Base-by-base conservation (phyloP, 2,888 invertebrate species). In the Agrotis segetum region DNA sequence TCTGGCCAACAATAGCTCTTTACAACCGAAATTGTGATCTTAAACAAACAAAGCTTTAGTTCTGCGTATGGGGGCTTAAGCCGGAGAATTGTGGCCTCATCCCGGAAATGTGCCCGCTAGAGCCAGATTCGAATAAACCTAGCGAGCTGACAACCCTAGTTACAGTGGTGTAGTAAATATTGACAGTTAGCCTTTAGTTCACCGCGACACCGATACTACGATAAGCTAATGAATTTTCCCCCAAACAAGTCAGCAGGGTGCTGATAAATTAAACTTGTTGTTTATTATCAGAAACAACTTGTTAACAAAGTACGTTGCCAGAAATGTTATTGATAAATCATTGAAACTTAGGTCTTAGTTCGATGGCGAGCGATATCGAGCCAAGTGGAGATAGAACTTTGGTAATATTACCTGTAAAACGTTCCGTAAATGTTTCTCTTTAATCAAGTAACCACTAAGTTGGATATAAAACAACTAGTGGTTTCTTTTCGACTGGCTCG, bases 151-250 rank as follows among this genome's bases (percentile, higher is more conserved):
- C 77, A 82, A n/a, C 81, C 81, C 71, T 82, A 77, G 67, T 71
- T 40, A 71, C 84, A 71, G 58, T 53, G 29, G 58, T 53, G 74
- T 85, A 85, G 87, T 88, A 87, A 92, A 92, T 91, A 92, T 92
- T 92, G 90, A 90, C 89, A 83, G 40, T 85, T 88, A 87, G 82
- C 86, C 87, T 87, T 84, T 87, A 88, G 88, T 87, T 85, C 74
- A 68, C 81, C 82, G 72, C 78, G 77, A 86, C 86, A 87, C 81
- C 81, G 88, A 87, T 88, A 89, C 86, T 72, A 74, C 81, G 89
- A 88, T 90, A 89, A 88, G 89, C 87, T 90, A 90, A 91, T 90
- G 86, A 90, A 90, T 89, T 90, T 86, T 82, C 85, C 85, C 87
- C 79, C 78, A 84, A 90, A 89, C 87, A 87, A 89, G 84, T 70